These are phyloP conservation scores for Agriopis leucophaearia DNA, from an alignment of 2,888 invertebrate species.

Conservation along the genomic window DNA sequence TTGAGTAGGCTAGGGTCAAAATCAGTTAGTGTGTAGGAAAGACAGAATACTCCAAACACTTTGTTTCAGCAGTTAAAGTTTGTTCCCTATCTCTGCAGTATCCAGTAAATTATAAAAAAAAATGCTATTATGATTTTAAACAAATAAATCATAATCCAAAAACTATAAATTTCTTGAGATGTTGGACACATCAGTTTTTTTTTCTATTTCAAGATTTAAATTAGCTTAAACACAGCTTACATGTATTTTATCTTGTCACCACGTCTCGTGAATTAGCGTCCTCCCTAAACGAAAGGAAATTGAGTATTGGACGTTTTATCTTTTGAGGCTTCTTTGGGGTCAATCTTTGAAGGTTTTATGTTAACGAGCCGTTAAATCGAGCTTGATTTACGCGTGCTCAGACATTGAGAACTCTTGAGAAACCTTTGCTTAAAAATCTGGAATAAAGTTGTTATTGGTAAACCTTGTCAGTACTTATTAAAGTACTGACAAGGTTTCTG, in stretches of 20 bases:
- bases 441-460: background rate
- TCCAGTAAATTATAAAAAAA: too few relatives aligned
- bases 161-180: too few relatives aligned
- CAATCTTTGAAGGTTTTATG: conserved; percentile 25
- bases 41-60: too few relatives aligned
- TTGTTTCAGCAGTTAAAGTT: too few relatives aligned
- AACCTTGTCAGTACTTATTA: too few relatives aligned
- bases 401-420: background rate
- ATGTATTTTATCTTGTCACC: background rate
- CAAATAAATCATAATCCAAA: too few relatives aligned
- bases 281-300: conserved; percentile 22
- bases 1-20: too few relatives aligned
- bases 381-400: conserved; percentile 16
- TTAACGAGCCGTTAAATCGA: conserved; percentile 28
- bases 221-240: background rate
- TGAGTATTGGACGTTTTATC: conserved; percentile 27
- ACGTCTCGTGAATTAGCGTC: background rate
- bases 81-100: too few relatives aligned
- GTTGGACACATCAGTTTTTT: too few relatives aligned
- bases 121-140: too few relatives aligned
- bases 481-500: background rate
- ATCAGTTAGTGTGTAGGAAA: too few relatives aligned
- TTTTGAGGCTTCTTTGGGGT: conserved; percentile 21
- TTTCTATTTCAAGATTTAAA: background rate
- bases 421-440: conserved; percentile 6